Percentiles rank a stretch among this genome's conserved stretches.
These are phyloP conservation scores for Parasteatoda tepidariorum DNA, from an alignment of 1,140 invertebrate genomes.

Conservation along the genomic window DNA sequence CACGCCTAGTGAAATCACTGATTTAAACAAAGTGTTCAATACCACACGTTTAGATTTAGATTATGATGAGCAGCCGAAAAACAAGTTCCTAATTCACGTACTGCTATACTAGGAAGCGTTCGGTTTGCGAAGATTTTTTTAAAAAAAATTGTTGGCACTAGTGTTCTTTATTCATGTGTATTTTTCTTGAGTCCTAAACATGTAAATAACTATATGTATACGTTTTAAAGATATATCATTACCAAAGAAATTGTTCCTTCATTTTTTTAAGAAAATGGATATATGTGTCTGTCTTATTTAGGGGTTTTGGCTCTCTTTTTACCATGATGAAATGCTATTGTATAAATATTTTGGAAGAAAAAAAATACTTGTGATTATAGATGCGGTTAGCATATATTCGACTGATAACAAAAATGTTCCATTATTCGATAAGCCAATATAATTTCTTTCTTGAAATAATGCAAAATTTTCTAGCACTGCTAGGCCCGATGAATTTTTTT, in stretches of 20 bases:
- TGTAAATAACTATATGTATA: constrained; percentile 56
- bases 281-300: no score
- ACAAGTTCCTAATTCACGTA: constrained; percentile 38
- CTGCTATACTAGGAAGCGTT: constrained; percentile 12
- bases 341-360: neutral
- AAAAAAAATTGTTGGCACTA: constrained; percentile 50
- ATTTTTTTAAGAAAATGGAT: constrained; percentile 13
- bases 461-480: constrained; percentile 36
- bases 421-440: neutral
- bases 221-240: constrained; percentile 42
- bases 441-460: neutral
- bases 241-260: constrained; percentile 2
- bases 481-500: constrained; percentile 48
- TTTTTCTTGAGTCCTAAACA: constrained; percentile 52
- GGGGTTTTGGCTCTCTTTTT: no score
- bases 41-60: constrained; percentile 17
- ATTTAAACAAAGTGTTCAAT: constrained; percentile 58
- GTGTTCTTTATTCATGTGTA: constrained; percentile 36
- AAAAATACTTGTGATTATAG: neutral
- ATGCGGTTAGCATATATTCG: neutral
- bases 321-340: neutral
- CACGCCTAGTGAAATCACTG: constrained; percentile 25
- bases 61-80: constrained; percentile 31
- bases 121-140: constrained; percentile 41
- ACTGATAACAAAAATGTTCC: constrained; percentile 55